Evolutionary conservation across 2,113 vertebrate genomes (phyloP), one percentile per base, ranked within the genome.

Genomic region (Acrocephalus arundinaceus): DNA sequence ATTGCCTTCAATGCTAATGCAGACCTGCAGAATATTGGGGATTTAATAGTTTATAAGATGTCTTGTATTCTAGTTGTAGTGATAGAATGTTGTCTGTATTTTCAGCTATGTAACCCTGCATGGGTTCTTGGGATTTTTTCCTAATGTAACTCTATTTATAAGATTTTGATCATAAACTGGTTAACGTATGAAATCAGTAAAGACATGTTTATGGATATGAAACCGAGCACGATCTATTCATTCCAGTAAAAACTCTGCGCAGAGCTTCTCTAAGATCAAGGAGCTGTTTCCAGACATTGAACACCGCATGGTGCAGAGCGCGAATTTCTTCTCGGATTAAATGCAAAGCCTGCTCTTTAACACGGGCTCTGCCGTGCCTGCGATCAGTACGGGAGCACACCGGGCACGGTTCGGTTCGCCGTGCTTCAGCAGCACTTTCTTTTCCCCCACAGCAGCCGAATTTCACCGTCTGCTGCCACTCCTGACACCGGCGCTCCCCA

Each of bases 371-470:
- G 58, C 33, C 0, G 0, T 24, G 3, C 1, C 52, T 87, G 43
- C 15, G 17, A 15, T n/a, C n/a, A 9, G 13, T 2, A 4, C 3
- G 20, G 48, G 48, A 12, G 19, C 1, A 12, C 5, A 5, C 0
- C 1, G 3, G 49, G 5, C 24, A 9, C 23, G 16, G 10, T 14
- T 27, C 39, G 3, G 11, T 46, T 51, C 8, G 17, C 23, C 15
- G 23, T 37, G 37, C 30, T 39, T 15, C 11, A 15, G 54, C 2
- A 46, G 41, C 21, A 1, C 17, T 21, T 59, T 21, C 8, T 24
- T 55, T 23, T 6, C 46, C 24, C 4, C n/a, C 37, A 39, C 37
- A 28, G 63, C 65, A 70, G 24, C 63, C 55, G 17, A 1, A 18
- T 65, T 63, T 35, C 70, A 13, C 23, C 41, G 3, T 15, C 21